Evolutionary conservation across 2,797 vertebrate genomes (phyloP).

Genomic region (Hippopotamyrus pictus): DNA sequence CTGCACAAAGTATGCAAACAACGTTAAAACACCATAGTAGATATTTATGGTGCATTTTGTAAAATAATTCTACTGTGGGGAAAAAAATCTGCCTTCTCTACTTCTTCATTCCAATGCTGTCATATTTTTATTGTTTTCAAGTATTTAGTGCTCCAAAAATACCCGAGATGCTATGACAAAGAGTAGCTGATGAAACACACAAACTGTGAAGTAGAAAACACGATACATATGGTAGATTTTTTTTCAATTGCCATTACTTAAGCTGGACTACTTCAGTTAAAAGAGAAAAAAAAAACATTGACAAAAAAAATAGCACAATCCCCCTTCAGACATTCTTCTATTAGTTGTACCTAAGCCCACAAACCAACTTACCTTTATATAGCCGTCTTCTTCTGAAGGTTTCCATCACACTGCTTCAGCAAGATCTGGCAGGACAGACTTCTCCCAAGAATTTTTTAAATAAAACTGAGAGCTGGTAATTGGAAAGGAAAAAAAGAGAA

Average conservation of each 20-base stretch:
- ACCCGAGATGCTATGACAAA: not conserved
- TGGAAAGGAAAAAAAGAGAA: not conserved
- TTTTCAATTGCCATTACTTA: not conserved
- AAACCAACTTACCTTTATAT: conserved; percentile 5
- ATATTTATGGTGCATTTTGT: not conserved
- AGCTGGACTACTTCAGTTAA: not conserved
- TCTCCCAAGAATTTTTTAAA: not conserved
- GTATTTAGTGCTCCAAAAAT: not conserved
- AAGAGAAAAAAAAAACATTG: not conserved
- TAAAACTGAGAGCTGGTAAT: not conserved
- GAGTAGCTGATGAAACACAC: not conserved
- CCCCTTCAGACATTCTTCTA: not conserved
- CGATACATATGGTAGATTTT: not conserved
- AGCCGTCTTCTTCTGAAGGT: not conserved
- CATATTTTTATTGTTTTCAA: not conserved
- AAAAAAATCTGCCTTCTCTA: not conserved
- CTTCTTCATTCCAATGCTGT: not conserved
- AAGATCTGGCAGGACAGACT: not conserved
- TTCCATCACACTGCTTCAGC: conserved; percentile 5
- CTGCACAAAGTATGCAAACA: not conserved
- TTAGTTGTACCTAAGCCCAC: not conserved
- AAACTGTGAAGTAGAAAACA: not conserved
- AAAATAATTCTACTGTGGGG: not conserved
- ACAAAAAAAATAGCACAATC: not conserved
- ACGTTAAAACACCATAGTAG: not conserved